These are phyloP conservation scores for Anastatus disparis DNA, from an alignment of 1,140 invertebrate species.

Conservation along the genomic window DNA sequence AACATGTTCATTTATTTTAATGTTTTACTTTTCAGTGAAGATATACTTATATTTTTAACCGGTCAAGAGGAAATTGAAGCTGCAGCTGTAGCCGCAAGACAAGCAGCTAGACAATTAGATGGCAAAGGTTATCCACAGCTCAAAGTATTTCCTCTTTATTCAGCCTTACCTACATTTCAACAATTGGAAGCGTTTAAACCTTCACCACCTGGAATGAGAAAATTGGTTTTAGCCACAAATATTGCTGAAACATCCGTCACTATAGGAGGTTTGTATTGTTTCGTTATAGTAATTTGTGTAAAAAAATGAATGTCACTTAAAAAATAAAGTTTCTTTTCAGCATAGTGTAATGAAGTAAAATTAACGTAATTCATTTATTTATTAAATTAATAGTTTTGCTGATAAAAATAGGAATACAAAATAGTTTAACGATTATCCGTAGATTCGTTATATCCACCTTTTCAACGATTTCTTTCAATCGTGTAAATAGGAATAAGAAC, in stretches of 20 bases:
- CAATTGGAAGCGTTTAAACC: constrained; percentile 84
- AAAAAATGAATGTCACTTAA: no score
- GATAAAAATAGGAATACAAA: no score
- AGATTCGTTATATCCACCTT: background rate
- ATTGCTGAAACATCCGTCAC: constrained; percentile 98
- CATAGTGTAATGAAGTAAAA: no score
- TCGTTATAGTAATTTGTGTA: no score
- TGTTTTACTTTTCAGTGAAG: constrained; percentile 70
- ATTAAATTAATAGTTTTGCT: no score
- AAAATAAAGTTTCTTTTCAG: no score
- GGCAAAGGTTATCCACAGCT: constrained; percentile 69
- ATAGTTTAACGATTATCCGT: constrained; percentile 3
- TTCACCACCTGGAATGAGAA: constrained; percentile 75
- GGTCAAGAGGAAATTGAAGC: constrained; percentile 99
- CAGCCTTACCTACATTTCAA: constrained; percentile 79
- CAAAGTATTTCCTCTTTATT: constrained; percentile 84
- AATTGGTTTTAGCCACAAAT: constrained; percentile 96
- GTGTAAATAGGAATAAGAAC: constrained; percentile 79
- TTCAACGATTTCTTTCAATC: background rate
- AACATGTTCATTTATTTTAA: constrained; percentile 28
- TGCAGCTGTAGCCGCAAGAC: constrained; percentile 79
- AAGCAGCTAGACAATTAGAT: constrained; percentile 76
- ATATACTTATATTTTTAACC: constrained; percentile 97
- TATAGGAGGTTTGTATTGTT: constrained; percentile 75
- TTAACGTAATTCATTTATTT: no score